These are phyloP conservation scores for Drosophila chauvacae DNA, from an alignment of 1,140 invertebrate genomes.

Conservation along the genomic window DNA sequence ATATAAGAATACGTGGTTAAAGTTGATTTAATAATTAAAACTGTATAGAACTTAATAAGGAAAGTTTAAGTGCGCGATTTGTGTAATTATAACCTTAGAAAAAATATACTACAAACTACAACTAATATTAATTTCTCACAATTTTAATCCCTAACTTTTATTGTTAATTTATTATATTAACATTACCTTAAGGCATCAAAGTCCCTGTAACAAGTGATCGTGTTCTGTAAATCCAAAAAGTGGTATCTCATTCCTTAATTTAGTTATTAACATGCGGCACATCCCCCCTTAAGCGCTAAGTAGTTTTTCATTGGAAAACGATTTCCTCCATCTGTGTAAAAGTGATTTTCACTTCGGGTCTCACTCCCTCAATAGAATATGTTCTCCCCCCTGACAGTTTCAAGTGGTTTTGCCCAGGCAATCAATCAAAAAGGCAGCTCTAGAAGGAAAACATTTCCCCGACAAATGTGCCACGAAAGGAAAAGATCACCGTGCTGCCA, in stretches of 20 bases:
- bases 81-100: too few relatives aligned
- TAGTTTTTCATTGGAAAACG: constrained; percentile 76
- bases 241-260: constrained; percentile 55
- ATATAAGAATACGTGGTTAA: background rate
- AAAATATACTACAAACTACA: too few relatives aligned
- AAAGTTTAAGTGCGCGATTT: background rate
- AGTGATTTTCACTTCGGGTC: constrained; percentile 75
- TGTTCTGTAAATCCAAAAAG: constrained; percentile 20
- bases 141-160: background rate
- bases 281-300: constrained; percentile 36
- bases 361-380: constrained; percentile 19
- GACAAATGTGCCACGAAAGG: constrained; percentile 65
- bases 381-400: constrained; percentile 63
- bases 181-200: background rate
- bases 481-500: constrained; percentile 53
- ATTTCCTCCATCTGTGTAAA: constrained; percentile 47
- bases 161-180: too few relatives aligned
- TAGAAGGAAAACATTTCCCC: constrained; percentile 69
- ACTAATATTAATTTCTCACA: background rate
- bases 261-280: constrained; percentile 54
- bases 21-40: background rate
- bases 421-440: constrained; percentile 72
- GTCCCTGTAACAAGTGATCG: background rate
- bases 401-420: constrained; percentile 78
- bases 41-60: background rate